Base-by-base conservation (phyloP, 2,113 vertebrate species). In the Corythaixoides concolor region DNA sequence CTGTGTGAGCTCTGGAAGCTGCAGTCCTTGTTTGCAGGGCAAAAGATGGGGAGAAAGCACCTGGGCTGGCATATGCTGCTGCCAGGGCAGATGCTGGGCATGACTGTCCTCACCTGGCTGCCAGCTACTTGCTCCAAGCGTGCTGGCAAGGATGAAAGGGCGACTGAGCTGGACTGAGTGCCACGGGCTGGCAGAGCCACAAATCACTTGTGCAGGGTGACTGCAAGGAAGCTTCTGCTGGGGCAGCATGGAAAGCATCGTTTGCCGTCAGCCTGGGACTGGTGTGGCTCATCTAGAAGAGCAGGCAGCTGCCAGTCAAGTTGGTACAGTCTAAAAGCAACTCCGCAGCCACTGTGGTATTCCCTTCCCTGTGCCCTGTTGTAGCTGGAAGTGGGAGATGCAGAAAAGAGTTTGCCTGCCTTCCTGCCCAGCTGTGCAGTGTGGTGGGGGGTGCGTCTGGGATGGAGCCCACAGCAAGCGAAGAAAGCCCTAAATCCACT, bases 391-490 rank as follows among this genome's bases (percentile, higher is more conserved):
- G 26, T 8, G 45, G 33, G 45, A 69, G 37, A 27, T 33, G 20
- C 21, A 58, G 58, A 53, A 35, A 63, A 10, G 39, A 14, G 8
- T 49, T 73, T 22, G 17, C 68, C 17, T 23, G 23, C 49, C 55
- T 77, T 47, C 30, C 50, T 19, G 32, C 37, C 60, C 11, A 9
- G 8, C 50, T 23, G 19, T 10, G 58, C 5, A 5, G 15, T 15
- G 1, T 60, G 35, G 12, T 22, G 28, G 28, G 8, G 10, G 33
- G 6, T 3, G 12, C 20, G 12, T 30, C 28, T 18, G 64, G 47
- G 35, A n/a, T 2, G 3, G 66, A 73, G 33, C 26, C 16, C 18
- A 1, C 0, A 33, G 14, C 3, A 1, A 49, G 32, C 64, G 59
- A 59, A 58, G 8, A 18, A 75, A 76, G 11, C 43, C 52, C 8